A percentile compares a stretch with the other conserved stretches of the same genome.
phyloP scores from a whole-genome alignment of 2,113 vertebrate genomes.

The Hippocampus mohnikei region DNA sequence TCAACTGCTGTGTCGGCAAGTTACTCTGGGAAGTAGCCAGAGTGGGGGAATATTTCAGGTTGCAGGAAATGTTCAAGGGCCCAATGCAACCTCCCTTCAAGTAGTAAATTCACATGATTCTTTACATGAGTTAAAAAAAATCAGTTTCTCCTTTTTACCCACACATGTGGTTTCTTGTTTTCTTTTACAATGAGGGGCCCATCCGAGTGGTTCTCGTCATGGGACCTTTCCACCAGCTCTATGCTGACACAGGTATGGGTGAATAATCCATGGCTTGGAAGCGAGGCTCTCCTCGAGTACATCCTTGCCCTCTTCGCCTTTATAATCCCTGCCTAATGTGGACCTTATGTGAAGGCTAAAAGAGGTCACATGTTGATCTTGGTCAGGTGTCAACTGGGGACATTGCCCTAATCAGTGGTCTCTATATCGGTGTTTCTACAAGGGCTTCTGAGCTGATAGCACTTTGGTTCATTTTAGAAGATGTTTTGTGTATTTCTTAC shows the following conservation, averaged over 20 bases:
- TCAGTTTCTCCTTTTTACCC: background rate
- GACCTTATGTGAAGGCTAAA: conserved; percentile 50
- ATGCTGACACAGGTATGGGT: conserved; percentile 65
- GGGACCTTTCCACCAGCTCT: conserved; percentile 30
- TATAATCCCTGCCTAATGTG: conserved; percentile 62
- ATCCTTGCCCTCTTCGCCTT: conserved; percentile 48
- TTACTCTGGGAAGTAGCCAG: conserved; percentile 19
- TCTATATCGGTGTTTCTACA: background rate
- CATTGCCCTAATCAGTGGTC: background rate
- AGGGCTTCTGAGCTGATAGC: background rate
- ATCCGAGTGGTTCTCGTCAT: conserved; percentile 32
- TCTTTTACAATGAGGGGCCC: conserved; percentile 28
- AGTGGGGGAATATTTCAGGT: conserved; percentile 28
- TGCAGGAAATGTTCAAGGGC: conserved; percentile 30
- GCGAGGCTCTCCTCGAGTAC: conserved; percentile 37
- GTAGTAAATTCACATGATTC: conserved; percentile 17
- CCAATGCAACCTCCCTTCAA: conserved; percentile 26
- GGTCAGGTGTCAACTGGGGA: conserved; percentile 31
- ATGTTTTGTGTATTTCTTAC: background rate
- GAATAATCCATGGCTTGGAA: conserved; percentile 64
- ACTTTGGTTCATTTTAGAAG: background rate
- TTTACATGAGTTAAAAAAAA: conserved; percentile 16
- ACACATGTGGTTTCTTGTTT: conserved; percentile 1
- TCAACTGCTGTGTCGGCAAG: conserved; percentile 25
- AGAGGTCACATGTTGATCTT: conserved; percentile 59